Evolutionary conservation across 2,888 invertebrate species (phyloP).

Genomic region (Odontocerum albicorne): DNA sequence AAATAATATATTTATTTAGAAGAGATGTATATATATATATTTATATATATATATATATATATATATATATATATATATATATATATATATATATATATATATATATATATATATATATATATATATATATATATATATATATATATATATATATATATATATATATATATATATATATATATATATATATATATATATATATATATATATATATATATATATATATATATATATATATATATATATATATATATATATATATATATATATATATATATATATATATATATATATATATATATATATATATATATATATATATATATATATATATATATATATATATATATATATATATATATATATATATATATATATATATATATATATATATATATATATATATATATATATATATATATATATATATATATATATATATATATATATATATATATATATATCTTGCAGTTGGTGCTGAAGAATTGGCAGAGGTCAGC

Average conservation of each 20-base stretch:
- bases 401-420: not conserved
- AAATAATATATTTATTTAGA: too few relatives aligned
- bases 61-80: not conserved
- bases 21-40: slow-evolving; percentile 2
- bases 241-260: not conserved
- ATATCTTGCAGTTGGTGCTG: not conserved
- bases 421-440: not conserved
- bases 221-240: not conserved
- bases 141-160: not conserved
- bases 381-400: not conserved
- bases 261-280: not conserved
- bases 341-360: not conserved
- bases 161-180: not conserved
- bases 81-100: not conserved
- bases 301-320: not conserved
- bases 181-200: not conserved
- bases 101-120: not conserved
- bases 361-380: not conserved
- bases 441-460: not conserved
- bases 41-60: not conserved
- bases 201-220: not conserved
- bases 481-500: not conserved
- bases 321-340: not conserved
- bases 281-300: not conserved
- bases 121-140: not conserved